Conservation (phyloP, 2,797 vertebrate genomes). For the Sebastes wilsoni region DNA sequence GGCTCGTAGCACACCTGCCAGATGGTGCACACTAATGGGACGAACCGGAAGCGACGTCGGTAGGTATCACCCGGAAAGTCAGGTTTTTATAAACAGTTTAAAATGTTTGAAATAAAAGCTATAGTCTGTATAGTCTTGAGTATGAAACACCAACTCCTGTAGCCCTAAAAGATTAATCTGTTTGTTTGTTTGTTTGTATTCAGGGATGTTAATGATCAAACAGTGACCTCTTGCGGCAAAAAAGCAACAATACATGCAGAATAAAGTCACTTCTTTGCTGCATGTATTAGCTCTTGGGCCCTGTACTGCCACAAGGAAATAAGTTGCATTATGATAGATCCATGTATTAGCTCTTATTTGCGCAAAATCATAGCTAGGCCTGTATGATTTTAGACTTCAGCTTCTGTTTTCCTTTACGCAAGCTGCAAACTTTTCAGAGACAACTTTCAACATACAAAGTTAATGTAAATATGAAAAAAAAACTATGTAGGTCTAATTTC, state of each 20-base stretch:
- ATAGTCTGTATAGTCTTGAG: background rate
- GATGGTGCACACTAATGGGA: background rate
- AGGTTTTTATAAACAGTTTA: background rate
- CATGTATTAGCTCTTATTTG: no score
- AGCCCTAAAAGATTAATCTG: accelerated
- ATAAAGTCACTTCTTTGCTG: no score
- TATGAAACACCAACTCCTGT: background rate
- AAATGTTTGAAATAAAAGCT: background rate
- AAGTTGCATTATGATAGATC: no score
- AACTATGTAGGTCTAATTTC: background rate
- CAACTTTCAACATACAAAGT: background rate
- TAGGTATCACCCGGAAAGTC: background rate
- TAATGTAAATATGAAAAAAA: background rate
- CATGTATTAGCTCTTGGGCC: no score
- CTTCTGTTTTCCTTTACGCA: background rate
- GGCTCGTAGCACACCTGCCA: background rate
- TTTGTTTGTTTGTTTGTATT: background rate
- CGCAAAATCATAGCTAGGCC: no score
- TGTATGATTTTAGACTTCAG: no score
- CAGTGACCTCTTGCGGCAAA: no score
- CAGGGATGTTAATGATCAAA: background rate
- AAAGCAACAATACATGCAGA: background rate
- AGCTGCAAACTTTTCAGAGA: background rate
- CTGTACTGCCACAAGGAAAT: no score
- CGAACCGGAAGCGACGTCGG: background rate